Base-by-base conservation (phyloP, 2,888 invertebrate genomes). In the Melanotus villosus region DNA sequence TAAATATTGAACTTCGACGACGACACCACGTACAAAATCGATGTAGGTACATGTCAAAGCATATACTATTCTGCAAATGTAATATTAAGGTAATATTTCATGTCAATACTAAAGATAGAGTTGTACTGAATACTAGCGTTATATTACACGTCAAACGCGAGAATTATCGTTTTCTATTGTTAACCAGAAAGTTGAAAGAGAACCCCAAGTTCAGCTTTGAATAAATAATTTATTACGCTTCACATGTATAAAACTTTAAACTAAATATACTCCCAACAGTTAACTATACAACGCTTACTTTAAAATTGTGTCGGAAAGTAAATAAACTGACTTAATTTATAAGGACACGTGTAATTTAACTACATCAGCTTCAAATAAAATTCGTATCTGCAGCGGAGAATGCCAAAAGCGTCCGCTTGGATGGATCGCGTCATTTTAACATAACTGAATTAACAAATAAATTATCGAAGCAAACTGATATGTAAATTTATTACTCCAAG, bases 1-100 rank as follows among this genome's bases (percentile, higher is more conserved):
- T 38, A 57, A 57, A 59, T 45, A 59, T 58, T 59, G 41, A 18
- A 59, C 30, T 59, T 59, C 26, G n/a, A 9, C 36, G n/a, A 9
- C 36, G 36, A 56, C 36, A 56, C 38, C 9, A 16, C 19, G 41
- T 6, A 38, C 32, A 12, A 38, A 57, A 38, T 21, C 57, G 41
- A 57, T 57, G 57, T 32, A 38, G 38, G 56, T 45, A 43, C 43
- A 59, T 32, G 59, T 43, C 45, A 45, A 38, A 57, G 57, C 26
- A 30, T 18, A 14, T 19, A 30, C 21, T 43, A 18, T 45, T 2
- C 56, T 26, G 36, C 43, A 59, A 59, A 59, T 59, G 23, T 45
- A 59, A 59, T 59, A 59, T 59, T 59, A 30, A 59, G 16, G 30
- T 19, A 59, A 59, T 59, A 59, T 59, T 59, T 59, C 59, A 59